Evolutionary conservation across 2,113 vertebrate species (phyloP), one percentile per base, ranked within the genome.

Genomic region (Morone chrysops): DNA sequence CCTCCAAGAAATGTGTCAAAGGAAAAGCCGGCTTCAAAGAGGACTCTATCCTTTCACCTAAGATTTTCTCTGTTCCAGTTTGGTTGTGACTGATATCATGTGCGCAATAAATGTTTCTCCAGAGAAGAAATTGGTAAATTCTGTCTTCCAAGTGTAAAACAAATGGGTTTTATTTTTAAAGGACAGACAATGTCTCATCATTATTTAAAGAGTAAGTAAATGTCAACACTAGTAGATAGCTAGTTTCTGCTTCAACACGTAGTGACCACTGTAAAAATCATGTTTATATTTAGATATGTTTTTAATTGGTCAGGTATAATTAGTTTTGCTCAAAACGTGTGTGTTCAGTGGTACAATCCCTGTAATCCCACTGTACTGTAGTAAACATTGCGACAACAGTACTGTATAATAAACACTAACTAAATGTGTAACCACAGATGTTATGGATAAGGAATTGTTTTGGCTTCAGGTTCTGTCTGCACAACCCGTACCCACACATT

Each of bases 31-130:
- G 22, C 61, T 41, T 73, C 14, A 73, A 67, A 66, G 41, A 72
- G 6, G 22, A 56, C 60, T 36, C 9, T 14, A 10, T 62, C 48
- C 25, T 48, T 72, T 80, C 50, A 72, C 43, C 25, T 25, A 38
- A 71, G 4, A 72, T 73, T 69, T 75, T 51, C 20, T 75, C 53
- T 75, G 45, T 43, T 53, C 56, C 22, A 69, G n/a, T 82, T 76
- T 76, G 18, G 22, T 76, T 79, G 9, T 43, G 25, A 56, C 14
- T 0, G 38, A 36, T 56, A 36, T 9, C 10, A 36, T 47, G 2
- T 56, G 18, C 4, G 38, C n/a, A 71, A 25, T 18, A 59, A 31
- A 57, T 57, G 5, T 59, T 50, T 61, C 43, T 59, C 43, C 31
- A 69, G 22, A 13, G 18, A 60, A 25, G 20, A 61, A 25, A 51